These are phyloP conservation scores for Phrynocephalus versicolor DNA, from an alignment of 2,113 vertebrate species.

Conservation along the genomic window DNA sequence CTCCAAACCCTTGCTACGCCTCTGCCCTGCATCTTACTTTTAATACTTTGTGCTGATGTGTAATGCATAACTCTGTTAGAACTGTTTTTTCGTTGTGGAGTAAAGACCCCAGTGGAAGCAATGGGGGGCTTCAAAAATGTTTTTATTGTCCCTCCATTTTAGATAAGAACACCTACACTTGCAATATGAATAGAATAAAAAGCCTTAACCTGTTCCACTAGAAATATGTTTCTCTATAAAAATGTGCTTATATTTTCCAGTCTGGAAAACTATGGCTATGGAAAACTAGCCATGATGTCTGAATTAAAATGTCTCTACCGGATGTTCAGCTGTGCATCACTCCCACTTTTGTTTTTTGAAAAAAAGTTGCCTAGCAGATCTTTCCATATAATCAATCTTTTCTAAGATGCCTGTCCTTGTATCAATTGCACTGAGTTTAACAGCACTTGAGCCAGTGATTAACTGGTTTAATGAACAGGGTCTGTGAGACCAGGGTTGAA, in stretches of 20 bases:
- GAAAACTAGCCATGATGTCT: no score
- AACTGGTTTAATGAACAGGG: constrained; percentile 1
- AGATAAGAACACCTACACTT: neutral
- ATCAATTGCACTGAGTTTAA: constrained; percentile 7
- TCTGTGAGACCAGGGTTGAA: neutral
- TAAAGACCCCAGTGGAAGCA: neutral
- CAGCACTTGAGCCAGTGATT: neutral
- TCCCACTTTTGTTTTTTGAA: neutral
- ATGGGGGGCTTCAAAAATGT: neutral
- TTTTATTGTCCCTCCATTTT: neutral
- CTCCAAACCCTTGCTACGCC: no score
- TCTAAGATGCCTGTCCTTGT: neutral
- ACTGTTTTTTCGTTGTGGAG: neutral
- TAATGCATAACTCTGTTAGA: neutral
- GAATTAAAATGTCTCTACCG: neutral
- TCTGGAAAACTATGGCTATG: no score
- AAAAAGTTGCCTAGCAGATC: neutral
- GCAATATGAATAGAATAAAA: neutral
- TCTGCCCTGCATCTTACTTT: neutral
- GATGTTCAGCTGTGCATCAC: neutral
- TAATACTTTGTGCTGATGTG: neutral
- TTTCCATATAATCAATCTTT: neutral
- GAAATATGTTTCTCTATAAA: neutral
- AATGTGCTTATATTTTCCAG: no score
- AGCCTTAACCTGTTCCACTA: neutral